Evolutionary conservation across 2,113 vertebrate species (phyloP).

Genomic region (Menura novaehollandiae): DNA sequence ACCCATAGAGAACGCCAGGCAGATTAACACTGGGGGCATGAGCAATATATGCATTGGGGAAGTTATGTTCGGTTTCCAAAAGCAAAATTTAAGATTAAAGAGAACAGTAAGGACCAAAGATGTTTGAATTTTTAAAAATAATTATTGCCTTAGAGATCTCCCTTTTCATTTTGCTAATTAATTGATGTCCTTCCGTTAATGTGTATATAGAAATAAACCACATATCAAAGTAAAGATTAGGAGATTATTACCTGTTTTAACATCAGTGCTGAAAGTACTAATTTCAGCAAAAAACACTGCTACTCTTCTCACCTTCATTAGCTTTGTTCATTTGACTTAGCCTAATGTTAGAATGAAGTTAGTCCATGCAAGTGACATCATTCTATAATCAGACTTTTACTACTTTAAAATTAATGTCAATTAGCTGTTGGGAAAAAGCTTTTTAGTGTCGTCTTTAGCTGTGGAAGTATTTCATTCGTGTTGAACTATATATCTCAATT

Average conservation of each 20-base stretch:
- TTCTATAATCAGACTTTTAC: neutral
- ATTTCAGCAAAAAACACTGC: neutral
- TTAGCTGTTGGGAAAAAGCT: neutral
- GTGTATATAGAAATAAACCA: neutral
- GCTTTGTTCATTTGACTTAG: neutral
- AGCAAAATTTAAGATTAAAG: neutral
- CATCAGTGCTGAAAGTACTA: neutral
- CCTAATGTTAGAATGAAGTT: neutral
- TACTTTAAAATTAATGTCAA: constrained; percentile 26
- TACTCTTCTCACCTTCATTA: neutral
- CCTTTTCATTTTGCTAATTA: constrained; percentile 7
- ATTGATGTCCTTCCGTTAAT: neutral
- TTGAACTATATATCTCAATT: neutral
- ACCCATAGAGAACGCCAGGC: neutral
- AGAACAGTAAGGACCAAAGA: neutral
- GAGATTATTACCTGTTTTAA: neutral
- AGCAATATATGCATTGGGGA: neutral
- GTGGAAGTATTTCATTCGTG: neutral
- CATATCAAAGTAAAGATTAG: neutral
- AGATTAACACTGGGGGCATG: neutral
- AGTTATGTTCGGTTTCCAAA: neutral
- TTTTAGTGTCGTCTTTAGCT: neutral
- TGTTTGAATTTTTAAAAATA: constrained; percentile 26
- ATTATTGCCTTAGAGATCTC: neutral
- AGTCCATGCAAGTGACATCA: neutral